Percentiles rank a stretch among this genome's conserved stretches.
These are phyloP conservation scores for Equus quagga DNA, from an alignment of 2,113 vertebrate genomes.

Conservation along the genomic window DNA sequence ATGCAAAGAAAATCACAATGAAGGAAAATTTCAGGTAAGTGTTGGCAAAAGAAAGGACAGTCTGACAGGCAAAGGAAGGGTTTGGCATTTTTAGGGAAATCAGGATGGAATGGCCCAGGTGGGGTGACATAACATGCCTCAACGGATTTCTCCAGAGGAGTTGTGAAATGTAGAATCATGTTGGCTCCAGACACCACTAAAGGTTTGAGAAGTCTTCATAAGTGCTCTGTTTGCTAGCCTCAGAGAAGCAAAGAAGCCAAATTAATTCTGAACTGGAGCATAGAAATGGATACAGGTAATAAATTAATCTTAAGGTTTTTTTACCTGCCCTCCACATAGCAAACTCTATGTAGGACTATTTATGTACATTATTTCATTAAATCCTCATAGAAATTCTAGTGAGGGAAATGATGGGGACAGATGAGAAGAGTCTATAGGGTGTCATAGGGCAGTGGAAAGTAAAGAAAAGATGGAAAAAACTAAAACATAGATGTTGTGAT, in stretches of 20 bases:
- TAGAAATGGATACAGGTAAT: not conserved
- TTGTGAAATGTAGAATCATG: not conserved
- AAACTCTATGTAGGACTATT: not conserved
- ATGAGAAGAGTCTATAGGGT: not conserved
- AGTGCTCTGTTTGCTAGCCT: not conserved
- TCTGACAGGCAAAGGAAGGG: not conserved
- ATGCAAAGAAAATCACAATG: not conserved
- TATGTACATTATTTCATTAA: not conserved
- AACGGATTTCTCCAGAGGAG: not conserved
- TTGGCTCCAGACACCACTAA: not conserved
- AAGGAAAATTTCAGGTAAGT: not conserved
- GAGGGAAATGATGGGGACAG: not conserved
- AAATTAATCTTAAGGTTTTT: constrained; percentile 9
- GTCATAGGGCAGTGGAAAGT: not conserved
- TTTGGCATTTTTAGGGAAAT: not conserved
- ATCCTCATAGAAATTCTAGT: not conserved
- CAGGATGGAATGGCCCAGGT: not conserved
- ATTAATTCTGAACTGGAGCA: constrained; percentile 11
- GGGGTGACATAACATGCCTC: not conserved
- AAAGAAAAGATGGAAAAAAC: not conserved
- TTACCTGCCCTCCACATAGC: not conserved
- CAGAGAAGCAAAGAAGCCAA: not conserved
- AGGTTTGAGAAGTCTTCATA: constrained; percentile 15
- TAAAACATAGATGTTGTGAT: not conserved
- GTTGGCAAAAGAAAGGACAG: not conserved